These are phyloP conservation scores for Sorex araneus DNA, from an alignment of 2,113 vertebrate genomes.

Conservation along the genomic window DNA sequence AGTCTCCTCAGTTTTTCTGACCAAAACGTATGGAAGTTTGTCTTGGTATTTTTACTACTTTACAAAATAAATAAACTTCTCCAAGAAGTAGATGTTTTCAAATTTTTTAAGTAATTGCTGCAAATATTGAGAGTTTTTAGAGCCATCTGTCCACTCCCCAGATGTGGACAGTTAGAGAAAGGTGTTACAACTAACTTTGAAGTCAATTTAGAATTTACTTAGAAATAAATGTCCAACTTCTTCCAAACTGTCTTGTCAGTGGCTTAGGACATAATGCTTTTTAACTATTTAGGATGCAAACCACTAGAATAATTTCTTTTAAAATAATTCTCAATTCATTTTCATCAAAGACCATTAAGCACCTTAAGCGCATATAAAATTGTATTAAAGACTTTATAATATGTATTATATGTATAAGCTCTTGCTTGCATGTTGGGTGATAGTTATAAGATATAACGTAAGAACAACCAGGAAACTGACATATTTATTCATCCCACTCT, in stretches of 20 bases:
- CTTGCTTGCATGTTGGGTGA: not conserved
- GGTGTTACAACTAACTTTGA: not conserved
- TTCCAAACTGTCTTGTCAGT: constrained; percentile 39
- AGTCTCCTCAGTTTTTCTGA: not conserved
- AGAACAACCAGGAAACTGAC: not conserved
- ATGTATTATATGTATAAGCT: constrained; percentile 21
- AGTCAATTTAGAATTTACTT: constrained; percentile 31
- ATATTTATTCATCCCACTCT: not conserved
- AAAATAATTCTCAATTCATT: constrained; percentile 34
- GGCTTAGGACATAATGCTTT: constrained; percentile 55
- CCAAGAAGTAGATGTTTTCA: not conserved
- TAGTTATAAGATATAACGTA: not conserved
- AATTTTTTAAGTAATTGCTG: not conserved
- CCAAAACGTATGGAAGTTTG: not conserved
- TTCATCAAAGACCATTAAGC: not conserved
- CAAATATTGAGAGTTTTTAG: not conserved
- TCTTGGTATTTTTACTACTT: not conserved
- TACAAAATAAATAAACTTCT: not conserved
- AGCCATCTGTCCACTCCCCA: constrained; percentile 34
- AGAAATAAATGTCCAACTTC: constrained; percentile 19
- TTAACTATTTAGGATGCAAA: constrained; percentile 18
- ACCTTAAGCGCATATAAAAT: not conserved
- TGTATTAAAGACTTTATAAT: constrained; percentile 6
- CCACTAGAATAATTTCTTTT: constrained; percentile 57
- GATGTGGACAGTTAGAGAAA: constrained; percentile 26